These are phyloP conservation scores for Leptogaster cylindrica DNA, from an alignment of 2,888 invertebrate species.

Conservation along the genomic window DNA sequence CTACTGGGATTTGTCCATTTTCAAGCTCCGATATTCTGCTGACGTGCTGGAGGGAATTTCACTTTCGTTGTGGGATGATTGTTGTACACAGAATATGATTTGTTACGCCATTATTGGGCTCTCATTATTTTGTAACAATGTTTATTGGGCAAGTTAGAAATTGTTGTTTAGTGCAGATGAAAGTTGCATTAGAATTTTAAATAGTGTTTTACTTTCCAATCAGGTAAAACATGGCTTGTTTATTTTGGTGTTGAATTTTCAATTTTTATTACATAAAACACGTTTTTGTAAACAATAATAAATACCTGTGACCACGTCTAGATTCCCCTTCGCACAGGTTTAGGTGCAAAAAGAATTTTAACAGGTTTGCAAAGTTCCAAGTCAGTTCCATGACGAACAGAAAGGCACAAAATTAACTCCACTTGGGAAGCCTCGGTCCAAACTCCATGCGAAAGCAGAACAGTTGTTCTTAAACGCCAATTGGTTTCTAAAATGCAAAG, in stretches of 20 bases:
- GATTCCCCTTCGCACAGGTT: constrained; percentile 84
- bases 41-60: too few relatives aligned
- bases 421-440: constrained; percentile 93
- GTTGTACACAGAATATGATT: too few relatives aligned
- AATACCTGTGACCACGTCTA: constrained; percentile 54
- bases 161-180: too few relatives aligned
- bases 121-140: too few relatives aligned
- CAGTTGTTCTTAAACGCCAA: constrained; percentile 79
- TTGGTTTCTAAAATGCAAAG: constrained; percentile 52
- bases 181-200: neutral
- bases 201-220: neutral
- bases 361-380: constrained; percentile 86
- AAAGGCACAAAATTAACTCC: constrained; percentile 82
- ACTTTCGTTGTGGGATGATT: too few relatives aligned
- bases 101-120: too few relatives aligned
- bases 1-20: too few relatives aligned
- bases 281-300: neutral
- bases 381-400: constrained; percentile 70
- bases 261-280: neutral
- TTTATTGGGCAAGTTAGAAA: too few relatives aligned
- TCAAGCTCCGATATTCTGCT: too few relatives aligned
- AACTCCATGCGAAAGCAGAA: constrained; percentile 82
- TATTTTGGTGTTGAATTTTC: neutral
- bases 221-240: neutral
- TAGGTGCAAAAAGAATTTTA: constrained; percentile 85